Conservation (phyloP, 2,797 vertebrate genomes). For the Poecilia gillii region DNA sequence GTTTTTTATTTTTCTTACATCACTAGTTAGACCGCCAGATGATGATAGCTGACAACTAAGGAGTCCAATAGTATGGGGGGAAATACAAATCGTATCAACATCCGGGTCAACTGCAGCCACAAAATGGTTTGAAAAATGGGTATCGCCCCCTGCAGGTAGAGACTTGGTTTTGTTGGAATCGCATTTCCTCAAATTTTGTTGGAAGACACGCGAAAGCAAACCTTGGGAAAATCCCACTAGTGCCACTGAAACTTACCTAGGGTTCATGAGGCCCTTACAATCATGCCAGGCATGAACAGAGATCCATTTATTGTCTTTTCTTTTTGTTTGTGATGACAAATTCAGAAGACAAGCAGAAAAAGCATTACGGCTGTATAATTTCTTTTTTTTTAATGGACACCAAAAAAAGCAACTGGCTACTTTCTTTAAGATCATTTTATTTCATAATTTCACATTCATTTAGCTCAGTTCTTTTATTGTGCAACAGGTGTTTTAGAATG, state of each 20-base stretch:
- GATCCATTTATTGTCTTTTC: background rate
- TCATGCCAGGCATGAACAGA: background rate
- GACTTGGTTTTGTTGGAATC: background rate
- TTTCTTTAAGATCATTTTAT: background rate
- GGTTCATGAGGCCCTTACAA: background rate
- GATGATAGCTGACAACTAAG: too few relatives aligned
- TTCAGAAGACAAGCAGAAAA: background rate
- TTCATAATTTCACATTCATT: background rate
- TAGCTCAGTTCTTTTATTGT: background rate
- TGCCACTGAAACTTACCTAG: too few relatives aligned
- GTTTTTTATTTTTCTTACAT: too few relatives aligned
- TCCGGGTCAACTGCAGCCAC: constrained; percentile 45
- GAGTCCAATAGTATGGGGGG: fast-evolving
- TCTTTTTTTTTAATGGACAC: background rate
- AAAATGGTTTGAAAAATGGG: fast-evolving
- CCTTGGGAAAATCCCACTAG: background rate
- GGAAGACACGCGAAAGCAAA: background rate
- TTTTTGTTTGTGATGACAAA: background rate
- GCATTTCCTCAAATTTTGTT: background rate
- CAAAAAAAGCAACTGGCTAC: background rate
- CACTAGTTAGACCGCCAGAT: background rate
- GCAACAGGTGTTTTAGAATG: too few relatives aligned
- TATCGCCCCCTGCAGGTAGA: constrained; percentile 41
- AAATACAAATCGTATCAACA: constrained; percentile 40
- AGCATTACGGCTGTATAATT: too few relatives aligned